These are phyloP conservation scores for Propithecus coquereli DNA, from an alignment of 2,113 vertebrate genomes.

Conservation along the genomic window DNA sequence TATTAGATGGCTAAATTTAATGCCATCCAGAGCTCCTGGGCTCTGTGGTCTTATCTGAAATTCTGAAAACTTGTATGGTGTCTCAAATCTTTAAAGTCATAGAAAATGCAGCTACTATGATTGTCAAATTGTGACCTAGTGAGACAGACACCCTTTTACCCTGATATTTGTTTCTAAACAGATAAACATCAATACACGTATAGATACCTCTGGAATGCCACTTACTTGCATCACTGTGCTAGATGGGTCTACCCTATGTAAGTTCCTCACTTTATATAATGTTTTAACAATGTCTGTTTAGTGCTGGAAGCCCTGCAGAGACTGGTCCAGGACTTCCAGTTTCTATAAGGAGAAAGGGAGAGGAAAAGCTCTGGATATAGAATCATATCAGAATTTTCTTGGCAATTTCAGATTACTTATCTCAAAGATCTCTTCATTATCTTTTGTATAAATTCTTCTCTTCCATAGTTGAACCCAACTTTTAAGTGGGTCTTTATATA, in stretches of 20 bases:
- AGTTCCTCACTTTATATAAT: not conserved
- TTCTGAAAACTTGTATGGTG: not conserved
- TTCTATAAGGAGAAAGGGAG: not conserved
- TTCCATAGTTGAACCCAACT: not conserved
- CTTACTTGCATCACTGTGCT: too few relatives aligned
- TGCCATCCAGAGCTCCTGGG: not conserved
- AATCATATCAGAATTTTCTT: not conserved
- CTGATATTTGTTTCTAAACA: not conserved
- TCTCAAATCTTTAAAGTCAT: not conserved
- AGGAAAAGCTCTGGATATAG: too few relatives aligned
- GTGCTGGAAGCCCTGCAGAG: not conserved
- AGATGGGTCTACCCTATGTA: rapidly evolving
- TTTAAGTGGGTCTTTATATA: not conserved
- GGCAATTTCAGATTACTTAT: not conserved
- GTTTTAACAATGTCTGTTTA: not conserved
- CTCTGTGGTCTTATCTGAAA: not conserved
- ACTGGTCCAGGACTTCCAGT: too few relatives aligned
- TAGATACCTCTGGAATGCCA: not conserved
- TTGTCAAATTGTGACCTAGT: not conserved
- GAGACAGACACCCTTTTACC: not conserved
- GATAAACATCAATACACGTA: not conserved
- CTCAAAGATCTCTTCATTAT: not conserved
- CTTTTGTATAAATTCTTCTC: not conserved
- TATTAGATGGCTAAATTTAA: not conserved
- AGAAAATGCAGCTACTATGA: not conserved